Conservation (phyloP, 2,888 invertebrate species). For the Eurytoma californica region DNA sequence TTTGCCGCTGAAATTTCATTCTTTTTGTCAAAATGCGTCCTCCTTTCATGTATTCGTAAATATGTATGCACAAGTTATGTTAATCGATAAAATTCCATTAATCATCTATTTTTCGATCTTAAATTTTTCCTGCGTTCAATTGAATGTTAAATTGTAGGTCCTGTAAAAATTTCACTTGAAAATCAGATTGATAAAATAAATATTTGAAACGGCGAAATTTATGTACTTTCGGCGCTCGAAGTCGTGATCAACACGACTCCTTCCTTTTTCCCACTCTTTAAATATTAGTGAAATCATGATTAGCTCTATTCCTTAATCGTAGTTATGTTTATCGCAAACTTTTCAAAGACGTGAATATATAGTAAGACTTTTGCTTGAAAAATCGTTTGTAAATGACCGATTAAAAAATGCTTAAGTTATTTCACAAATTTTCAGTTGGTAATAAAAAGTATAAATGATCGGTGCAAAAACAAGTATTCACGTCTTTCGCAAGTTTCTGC, state of each 20-base stretch:
- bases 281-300: conserved; percentile 24
- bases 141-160: conserved; percentile 15
- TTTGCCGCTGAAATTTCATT: conserved; percentile 31
- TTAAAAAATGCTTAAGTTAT: not conserved
- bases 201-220: conserved; percentile 28
- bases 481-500: conserved; percentile 15
- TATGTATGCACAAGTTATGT: conserved; percentile 10
- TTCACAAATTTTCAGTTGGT: not conserved
- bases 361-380: no score
- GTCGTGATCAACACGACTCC: conserved; percentile 51
- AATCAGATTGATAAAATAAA: conserved; percentile 29
- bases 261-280: conserved; percentile 12
- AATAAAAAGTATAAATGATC: not conserved
- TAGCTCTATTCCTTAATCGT: conserved; percentile 11
- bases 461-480: not conserved
- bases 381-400: no score
- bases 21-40: conserved; percentile 18
- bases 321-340: conserved; percentile 26
- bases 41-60: conserved; percentile 8
- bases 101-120: not conserved
- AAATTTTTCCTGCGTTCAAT: no score
- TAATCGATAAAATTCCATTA: conserved; percentile 12
- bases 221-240: conserved; percentile 11
- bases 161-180: conserved; percentile 26
- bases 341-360: conserved; percentile 13